Percentiles rank a stretch among this genome's conserved stretches.
phyloP scores from a whole-genome alignment of 2,888 invertebrate species.

The Torymus aiolomorphi region DNA sequence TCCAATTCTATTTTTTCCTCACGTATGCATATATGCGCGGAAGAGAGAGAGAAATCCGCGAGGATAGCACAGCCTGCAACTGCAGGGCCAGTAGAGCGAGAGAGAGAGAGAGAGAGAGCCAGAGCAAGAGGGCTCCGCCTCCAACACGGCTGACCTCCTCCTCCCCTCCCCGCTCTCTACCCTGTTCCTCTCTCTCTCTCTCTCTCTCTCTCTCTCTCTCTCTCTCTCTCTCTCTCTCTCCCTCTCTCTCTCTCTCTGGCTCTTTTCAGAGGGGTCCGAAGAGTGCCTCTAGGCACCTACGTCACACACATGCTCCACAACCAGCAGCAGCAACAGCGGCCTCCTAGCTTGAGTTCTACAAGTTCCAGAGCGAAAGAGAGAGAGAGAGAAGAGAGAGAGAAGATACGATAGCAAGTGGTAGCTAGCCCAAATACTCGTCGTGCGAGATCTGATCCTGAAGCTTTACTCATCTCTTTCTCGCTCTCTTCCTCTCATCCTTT shows the following conservation, averaged over 20 bases:
- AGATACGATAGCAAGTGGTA: too few relatives aligned
- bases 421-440: not conserved
- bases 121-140: slow-evolving; percentile 70
- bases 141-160: slow-evolving; percentile 67
- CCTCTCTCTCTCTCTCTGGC: not conserved
- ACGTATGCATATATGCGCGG: too few relatives aligned
- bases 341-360: not conserved
- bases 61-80: slow-evolving; percentile 10
- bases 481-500: not conserved
- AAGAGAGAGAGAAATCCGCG: slow-evolving; percentile 12
- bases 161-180: slow-evolving; percentile 44
- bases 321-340: not conserved
- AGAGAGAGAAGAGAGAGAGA: too few relatives aligned
- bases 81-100: slow-evolving; percentile 35
- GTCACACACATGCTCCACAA: slow-evolving; percentile 7
- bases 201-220: not conserved
- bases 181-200: slow-evolving; percentile 1
- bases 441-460: not conserved
- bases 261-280: slow-evolving; percentile 8
- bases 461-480: not conserved
- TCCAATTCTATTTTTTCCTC: too few relatives aligned
- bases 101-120: slow-evolving; percentile 46
- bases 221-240: not conserved
- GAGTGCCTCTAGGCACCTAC: not conserved
- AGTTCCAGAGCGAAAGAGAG: too few relatives aligned